Percentiles rank a stretch among this genome's conserved stretches.
Conservation (phyloP, 2,888 invertebrate genomes). For the Arge pagana region DNA sequence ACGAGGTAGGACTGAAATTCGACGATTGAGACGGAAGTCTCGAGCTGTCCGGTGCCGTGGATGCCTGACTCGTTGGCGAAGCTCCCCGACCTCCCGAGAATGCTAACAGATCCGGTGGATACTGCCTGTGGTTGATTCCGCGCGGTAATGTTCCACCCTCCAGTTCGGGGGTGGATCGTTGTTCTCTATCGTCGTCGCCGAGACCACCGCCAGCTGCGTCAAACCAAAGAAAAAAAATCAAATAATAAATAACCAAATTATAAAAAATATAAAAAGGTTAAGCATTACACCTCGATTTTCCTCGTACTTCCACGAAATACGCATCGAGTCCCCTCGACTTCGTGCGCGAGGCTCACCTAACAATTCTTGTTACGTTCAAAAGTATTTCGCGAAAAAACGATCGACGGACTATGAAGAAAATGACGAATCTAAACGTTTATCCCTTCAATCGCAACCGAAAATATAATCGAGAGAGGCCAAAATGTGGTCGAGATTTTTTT, state of each 20-base stretch:
- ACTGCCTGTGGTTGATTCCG: conserved; percentile 65
- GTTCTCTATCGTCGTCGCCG: conserved; percentile 35
- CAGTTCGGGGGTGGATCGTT: conserved; percentile 34
- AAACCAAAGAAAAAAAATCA: conserved; percentile 42
- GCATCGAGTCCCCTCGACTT: no score
- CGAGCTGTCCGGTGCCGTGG: conserved; percentile 76
- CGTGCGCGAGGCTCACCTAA: no score
- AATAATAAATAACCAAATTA: conserved; percentile 40
- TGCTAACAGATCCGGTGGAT: conserved; percentile 81
- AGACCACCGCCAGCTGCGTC: conserved; percentile 58
- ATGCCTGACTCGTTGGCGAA: conserved; percentile 70
- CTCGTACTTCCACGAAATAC: no score
- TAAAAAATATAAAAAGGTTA: conserved; percentile 23
- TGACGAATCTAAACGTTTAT: no score
- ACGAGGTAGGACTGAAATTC: conserved; percentile 63
- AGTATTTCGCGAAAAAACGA: no score
- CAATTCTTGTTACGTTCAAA: no score
- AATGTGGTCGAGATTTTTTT: no score
- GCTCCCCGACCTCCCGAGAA: conserved; percentile 68
- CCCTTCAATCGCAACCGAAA: no score
- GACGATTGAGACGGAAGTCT: conserved; percentile 61
- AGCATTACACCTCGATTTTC: no score
- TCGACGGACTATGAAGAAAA: no score
- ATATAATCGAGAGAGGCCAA: no score
- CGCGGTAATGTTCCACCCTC: conserved; percentile 63